phyloP scores from a whole-genome alignment of 2,888 invertebrate species.

The Drosophila rubida region DNA sequence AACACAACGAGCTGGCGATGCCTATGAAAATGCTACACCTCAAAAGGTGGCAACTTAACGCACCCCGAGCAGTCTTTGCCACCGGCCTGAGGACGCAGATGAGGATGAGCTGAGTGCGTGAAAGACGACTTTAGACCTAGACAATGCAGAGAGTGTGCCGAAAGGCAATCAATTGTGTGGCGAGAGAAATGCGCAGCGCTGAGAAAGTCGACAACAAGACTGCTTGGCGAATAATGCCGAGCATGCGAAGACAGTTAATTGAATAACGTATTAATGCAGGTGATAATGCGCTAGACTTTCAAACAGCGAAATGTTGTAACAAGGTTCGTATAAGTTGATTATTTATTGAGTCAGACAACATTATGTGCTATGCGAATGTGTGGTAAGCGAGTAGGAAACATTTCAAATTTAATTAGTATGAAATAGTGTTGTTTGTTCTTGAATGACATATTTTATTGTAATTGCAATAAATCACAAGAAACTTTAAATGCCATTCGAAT shows the following conservation, averaged over 20 bases:
- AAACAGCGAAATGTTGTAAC: background rate
- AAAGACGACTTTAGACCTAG: background rate
- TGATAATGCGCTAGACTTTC: background rate
- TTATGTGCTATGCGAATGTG: too few relatives aligned
- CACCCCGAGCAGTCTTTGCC: constrained; percentile 27
- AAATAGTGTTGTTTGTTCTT: too few relatives aligned
- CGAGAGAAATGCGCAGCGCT: background rate
- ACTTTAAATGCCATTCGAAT: too few relatives aligned
- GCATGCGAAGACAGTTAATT: background rate
- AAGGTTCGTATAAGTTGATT: too few relatives aligned
- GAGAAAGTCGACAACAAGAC: background rate
- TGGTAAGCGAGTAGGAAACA: too few relatives aligned
- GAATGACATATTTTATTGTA: too few relatives aligned
- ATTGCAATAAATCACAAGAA: too few relatives aligned
- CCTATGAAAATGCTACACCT: constrained; percentile 21
- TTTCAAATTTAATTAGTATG: too few relatives aligned
- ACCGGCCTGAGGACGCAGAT: constrained; percentile 2
- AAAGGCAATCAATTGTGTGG: constrained; percentile 1
- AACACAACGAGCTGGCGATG: constrained; percentile 18
- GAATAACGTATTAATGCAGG: background rate
- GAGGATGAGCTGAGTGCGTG: constrained; percentile 19
- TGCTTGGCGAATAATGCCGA: background rate
- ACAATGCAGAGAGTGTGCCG: constrained; percentile 21
- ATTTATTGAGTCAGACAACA: too few relatives aligned
- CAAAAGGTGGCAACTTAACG: constrained; percentile 35